Percentiles rank a stretch among this genome's conserved stretches.
These are phyloP conservation scores for Octodon degus DNA, from an alignment of 2,113 vertebrate genomes.

Conservation along the genomic window DNA sequence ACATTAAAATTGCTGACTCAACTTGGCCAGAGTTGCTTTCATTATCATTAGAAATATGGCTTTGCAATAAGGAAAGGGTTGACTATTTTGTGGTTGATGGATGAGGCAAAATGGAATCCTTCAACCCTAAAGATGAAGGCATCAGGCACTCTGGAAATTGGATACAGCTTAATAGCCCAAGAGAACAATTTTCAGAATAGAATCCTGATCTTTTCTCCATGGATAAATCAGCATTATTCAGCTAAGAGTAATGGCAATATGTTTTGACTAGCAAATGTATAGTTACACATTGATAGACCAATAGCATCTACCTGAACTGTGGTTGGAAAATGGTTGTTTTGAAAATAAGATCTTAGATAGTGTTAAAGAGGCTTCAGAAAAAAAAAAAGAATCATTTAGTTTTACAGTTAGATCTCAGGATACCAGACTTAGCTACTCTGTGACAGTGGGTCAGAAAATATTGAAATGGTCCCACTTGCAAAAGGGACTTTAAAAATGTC, in stretches of 20 bases:
- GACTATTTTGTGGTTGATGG: conserved; percentile 72
- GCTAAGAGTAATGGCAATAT: conserved; percentile 27
- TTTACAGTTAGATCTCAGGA: neutral
- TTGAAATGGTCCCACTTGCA: neutral
- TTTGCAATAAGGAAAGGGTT: conserved; percentile 41
- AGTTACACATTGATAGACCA: conserved; percentile 48
- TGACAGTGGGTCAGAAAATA: neutral
- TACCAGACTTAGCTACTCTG: neutral
- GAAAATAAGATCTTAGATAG: conserved; percentile 47
- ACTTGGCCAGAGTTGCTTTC: conserved; percentile 63
- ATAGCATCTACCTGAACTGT: conserved; percentile 41
- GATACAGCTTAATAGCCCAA: conserved; percentile 76
- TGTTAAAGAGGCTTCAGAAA: conserved; percentile 13
- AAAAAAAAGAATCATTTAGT: conserved; percentile 8
- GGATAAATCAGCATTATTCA: conserved; percentile 74
- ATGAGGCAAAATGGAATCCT: conserved; percentile 74
- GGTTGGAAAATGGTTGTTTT: conserved; percentile 53
- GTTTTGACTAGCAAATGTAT: conserved; percentile 66
- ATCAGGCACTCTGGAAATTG: conserved; percentile 73
- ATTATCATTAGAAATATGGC: conserved; percentile 66
- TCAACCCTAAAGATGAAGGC: conserved; percentile 75
- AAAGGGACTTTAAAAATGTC: neutral
- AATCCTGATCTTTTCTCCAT: conserved; percentile 69
- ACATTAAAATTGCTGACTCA: conserved; percentile 74
- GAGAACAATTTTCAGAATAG: conserved; percentile 77